phyloP scores from a whole-genome alignment of 2,797 vertebrate species.

The Diceros bicornis region DNA sequence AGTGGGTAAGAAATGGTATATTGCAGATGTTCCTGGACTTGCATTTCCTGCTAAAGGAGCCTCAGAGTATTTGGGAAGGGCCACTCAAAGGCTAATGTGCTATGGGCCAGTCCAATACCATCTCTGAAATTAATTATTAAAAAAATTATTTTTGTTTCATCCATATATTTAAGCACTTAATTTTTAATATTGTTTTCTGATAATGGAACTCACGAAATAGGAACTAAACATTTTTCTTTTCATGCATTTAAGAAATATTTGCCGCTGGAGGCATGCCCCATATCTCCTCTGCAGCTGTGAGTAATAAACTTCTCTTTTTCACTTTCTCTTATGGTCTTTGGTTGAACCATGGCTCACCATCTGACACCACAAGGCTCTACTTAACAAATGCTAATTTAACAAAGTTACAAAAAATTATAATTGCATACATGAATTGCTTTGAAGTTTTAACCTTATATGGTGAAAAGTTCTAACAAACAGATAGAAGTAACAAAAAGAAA shows the following conservation, averaged over 20 bases:
- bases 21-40: background rate
- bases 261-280: background rate
- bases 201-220: background rate
- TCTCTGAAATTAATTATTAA: background rate
- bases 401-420: background rate
- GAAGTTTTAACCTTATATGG: background rate
- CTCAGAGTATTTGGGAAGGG: background rate
- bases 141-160: background rate
- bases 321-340: background rate
- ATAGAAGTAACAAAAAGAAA: background rate
- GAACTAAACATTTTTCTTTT: background rate
- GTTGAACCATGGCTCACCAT: background rate
- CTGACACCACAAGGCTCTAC: background rate
- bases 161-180: background rate
- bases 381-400: background rate
- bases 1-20: background rate
- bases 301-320: background rate
- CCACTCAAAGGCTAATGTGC: background rate
- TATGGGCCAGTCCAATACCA: background rate
- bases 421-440: background rate
- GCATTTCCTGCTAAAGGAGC: background rate
- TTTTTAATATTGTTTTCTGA: background rate
- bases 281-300: background rate
- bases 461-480: background rate
- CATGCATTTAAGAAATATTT: background rate